Evolutionary conservation across 2,888 invertebrate species (phyloP), one percentile per base, ranked within the genome.

Genomic region (Drosophila greeni): DNA sequence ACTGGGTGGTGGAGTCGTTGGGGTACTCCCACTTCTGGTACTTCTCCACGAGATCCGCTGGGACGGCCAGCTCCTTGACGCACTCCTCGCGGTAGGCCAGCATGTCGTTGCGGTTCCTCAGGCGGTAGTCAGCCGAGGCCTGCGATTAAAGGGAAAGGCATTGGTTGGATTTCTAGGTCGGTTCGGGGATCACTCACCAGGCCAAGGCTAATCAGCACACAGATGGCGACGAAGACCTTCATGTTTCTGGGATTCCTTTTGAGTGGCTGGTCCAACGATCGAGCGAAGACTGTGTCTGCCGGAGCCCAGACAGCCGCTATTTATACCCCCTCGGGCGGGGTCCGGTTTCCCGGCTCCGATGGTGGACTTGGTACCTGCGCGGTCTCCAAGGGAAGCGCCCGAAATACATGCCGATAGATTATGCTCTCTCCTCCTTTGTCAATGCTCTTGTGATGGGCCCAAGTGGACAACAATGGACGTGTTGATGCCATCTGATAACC

Each of bases 1-100:
- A 87, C 12, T 86, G 85, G 6, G 88, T 86, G 18, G 71, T 62
- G 6, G 76, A 64, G 53, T 88, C 88, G 33, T 87, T 80, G 52
- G 86, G 86, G 72, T 86, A 88, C 3, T 85, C 72, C 83, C 80
- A 87, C 59, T 86, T 85, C 55, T 86, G 77, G 66, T 76, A 88
- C 52, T 86, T 78, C 49, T 83, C 85, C n/a, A 88, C 74, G 8
- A 77, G 69, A 1, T 78, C 79, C 1, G 66, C 70, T 5, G 88
- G 80, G 9, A 88, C 62, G 3, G 45, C 67, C 14, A 84, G 73
- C 26, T 85, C 78, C 37, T 71, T 60, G 18, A 85, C 84, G 62
- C 88, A 88, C 48, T 85, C 85, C 2, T 72, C 71, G 14, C 88
- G 86, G 23, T 76, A 86, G 61, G 67, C 47, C 37, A 77, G 26